Conservation (phyloP, 2,888 invertebrate genomes). For the Trichacis sp. region DNA sequence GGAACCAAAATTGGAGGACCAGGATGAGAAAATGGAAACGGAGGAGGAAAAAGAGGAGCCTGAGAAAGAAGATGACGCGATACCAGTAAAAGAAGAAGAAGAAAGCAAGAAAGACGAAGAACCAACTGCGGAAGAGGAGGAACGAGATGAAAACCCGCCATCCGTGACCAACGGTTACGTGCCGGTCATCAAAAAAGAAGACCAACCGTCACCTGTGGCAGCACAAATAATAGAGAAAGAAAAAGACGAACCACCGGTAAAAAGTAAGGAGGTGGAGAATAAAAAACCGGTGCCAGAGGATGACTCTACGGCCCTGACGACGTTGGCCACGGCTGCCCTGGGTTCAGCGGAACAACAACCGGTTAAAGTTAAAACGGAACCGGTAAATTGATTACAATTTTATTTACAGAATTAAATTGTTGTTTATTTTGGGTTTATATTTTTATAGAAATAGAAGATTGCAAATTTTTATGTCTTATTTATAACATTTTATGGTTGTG, state of each 20-base stretch:
- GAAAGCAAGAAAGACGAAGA: constrained; percentile 32
- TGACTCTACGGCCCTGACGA: constrained; percentile 78
- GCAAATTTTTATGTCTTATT: no score
- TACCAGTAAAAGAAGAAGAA: constrained; percentile 33
- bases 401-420: no score
- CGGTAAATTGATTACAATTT: constrained; percentile 36
- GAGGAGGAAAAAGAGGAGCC: no score
- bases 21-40: constrained; percentile 50
- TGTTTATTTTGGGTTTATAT: no score
- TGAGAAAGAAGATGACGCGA: constrained; percentile 14
- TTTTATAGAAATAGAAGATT: no score
- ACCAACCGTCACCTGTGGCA: constrained; percentile 37
- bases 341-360: constrained; percentile 64
- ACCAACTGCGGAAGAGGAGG: constrained; percentile 8
- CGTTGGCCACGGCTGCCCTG: constrained; percentile 80
- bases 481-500: no score
- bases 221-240: constrained; percentile 46
- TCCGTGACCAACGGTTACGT: constrained; percentile 51
- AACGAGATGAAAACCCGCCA: constrained; percentile 35
- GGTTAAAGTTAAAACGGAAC: constrained; percentile 49
- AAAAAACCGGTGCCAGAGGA: constrained; percentile 70
- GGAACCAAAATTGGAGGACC: constrained; percentile 34
- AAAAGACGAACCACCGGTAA: constrained; percentile 26
- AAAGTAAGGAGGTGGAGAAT: constrained; percentile 53
- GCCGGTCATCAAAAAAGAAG: constrained; percentile 48